Evolutionary conservation across 2,113 vertebrate species (phyloP).

Genomic region (Capra hircus): DNA sequence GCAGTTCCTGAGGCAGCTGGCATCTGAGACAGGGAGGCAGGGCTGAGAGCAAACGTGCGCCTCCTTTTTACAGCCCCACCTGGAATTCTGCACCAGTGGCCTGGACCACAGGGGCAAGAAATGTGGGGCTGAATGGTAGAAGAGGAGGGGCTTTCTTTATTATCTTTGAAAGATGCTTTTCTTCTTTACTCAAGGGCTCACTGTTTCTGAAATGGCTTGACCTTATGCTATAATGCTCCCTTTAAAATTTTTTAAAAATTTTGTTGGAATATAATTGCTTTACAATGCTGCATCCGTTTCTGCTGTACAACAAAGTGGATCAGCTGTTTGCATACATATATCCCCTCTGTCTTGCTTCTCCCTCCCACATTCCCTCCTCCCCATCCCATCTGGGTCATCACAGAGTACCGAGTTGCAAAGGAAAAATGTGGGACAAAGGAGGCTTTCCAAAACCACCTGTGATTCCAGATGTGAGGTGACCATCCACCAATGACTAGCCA

Average conservation of each 20-base stretch:
- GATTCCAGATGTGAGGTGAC: not conserved
- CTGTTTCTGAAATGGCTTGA: not conserved
- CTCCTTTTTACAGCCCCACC: slow-evolving; percentile 44
- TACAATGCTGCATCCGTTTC: not conserved
- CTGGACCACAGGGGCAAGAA: not conserved
- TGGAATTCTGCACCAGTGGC: not conserved
- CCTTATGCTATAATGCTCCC: not conserved
- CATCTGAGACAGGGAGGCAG: not conserved
- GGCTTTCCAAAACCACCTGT: not conserved
- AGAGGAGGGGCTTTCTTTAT: not conserved
- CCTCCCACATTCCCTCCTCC: not conserved
- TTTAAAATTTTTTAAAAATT: not conserved
- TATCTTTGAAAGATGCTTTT: not conserved
- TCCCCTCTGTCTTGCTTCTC: not conserved
- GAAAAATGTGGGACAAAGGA: not conserved
- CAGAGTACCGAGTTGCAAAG: not conserved
- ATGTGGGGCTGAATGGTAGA: too few species aligned
- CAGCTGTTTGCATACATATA: not conserved
- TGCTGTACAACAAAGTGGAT: not conserved
- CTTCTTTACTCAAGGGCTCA: not conserved
- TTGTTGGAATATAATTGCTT: not conserved
- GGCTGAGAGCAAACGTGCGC: not conserved
- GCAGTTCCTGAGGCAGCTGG: not conserved
- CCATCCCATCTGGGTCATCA: not conserved
- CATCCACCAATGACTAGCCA: accelerated